phyloP scores from a whole-genome alignment of 1,140 invertebrate genomes.

The Apis dorsata region DNA sequence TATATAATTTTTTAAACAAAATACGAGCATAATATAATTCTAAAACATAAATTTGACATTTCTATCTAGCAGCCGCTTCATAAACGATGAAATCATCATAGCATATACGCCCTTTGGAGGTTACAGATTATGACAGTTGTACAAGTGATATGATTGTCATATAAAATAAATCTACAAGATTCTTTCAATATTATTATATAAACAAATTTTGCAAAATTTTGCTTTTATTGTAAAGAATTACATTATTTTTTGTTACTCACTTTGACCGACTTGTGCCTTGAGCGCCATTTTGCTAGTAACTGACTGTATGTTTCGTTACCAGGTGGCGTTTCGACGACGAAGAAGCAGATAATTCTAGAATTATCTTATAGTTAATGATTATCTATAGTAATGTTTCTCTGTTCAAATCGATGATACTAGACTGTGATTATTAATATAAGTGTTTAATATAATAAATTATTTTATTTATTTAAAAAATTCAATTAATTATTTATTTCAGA shows the following conservation, averaged over 20 bases:
- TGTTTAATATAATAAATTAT: constrained; percentile 1
- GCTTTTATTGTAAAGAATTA: constrained; percentile 61
- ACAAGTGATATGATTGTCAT: neutral
- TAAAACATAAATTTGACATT: constrained; percentile 44
- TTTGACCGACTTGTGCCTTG: constrained; percentile 82
- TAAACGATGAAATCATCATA: constrained; percentile 66
- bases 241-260: constrained; percentile 78
- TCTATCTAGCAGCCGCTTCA: constrained; percentile 51
- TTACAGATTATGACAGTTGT: constrained; percentile 60
- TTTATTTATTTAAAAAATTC: too few relatives aligned
- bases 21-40: neutral
- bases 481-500: neutral
- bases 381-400: constrained; percentile 14
- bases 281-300: constrained; percentile 81
- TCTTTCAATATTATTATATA: neutral
- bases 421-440: neutral
- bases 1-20: neutral
- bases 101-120: constrained; percentile 62
- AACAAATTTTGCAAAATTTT: constrained; percentile 2
- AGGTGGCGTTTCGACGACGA: constrained; percentile 54
- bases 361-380: constrained; percentile 20
- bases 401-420: constrained; percentile 33
- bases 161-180: neutral
- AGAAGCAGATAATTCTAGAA: constrained; percentile 32
- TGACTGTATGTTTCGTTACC: constrained; percentile 39